Conservation (phyloP, 2,888 invertebrate genomes). For the Julus scanicus region DNA sequence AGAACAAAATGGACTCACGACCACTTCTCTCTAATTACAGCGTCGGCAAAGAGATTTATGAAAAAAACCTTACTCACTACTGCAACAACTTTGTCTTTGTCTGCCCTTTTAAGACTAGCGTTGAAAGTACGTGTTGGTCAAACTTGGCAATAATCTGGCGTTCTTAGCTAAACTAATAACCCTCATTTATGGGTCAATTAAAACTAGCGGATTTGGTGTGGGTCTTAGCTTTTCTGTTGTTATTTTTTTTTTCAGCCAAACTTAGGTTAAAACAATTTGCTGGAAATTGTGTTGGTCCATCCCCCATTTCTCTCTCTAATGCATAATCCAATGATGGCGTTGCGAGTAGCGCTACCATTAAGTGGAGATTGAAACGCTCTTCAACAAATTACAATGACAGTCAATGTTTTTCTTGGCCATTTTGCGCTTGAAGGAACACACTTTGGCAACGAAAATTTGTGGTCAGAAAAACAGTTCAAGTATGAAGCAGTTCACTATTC, state of each 20-base stretch:
- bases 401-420: conserved; percentile 6
- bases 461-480: neutral
- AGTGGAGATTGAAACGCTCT: conserved; percentile 30
- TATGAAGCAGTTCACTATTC: neutral
- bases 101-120: neutral
- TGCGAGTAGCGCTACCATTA: conserved; percentile 21
- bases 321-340: conserved; percentile 36
- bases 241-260: neutral
- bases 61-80: neutral
- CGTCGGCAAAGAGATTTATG: neutral
- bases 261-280: conserved; percentile 29
- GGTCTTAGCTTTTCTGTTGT: neutral
- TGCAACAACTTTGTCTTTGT: conserved; percentile 12
- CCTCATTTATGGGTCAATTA: conserved; percentile 42
- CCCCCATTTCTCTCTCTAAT: conserved; percentile 39
- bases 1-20: neutral
- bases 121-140: conserved; percentile 35
- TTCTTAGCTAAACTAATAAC: conserved; percentile 36
- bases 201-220: conserved; percentile 23
- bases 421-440: neutral
- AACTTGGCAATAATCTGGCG: conserved; percentile 39
- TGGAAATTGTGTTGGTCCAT: conserved; percentile 12
- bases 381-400: conserved; percentile 34
- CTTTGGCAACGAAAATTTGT: neutral
- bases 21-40: conserved; percentile 27